Conservation (phyloP, 2,113 vertebrate species). For the Muscicapa adusta region DNA sequence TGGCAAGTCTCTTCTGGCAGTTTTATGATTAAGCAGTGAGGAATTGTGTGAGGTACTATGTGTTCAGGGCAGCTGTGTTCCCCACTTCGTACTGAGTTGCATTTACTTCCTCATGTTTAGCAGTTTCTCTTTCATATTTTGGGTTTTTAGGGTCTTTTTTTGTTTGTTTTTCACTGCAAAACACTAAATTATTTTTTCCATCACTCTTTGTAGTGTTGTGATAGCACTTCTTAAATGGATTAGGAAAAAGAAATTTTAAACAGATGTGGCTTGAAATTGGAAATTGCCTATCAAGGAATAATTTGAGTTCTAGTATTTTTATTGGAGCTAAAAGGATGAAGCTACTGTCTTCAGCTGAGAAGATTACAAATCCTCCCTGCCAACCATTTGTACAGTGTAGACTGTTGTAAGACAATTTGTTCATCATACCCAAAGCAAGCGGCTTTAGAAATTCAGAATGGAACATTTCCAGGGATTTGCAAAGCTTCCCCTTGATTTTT, state of each 20-base stretch:
- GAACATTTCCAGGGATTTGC: conserved; percentile 11
- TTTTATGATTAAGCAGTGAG: background rate
- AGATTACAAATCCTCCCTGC: background rate
- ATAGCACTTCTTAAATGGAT: background rate
- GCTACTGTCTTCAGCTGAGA: background rate
- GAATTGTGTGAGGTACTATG: background rate
- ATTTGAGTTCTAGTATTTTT: background rate
- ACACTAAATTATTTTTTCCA: background rate
- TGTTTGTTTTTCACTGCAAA: background rate
- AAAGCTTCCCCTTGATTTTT: background rate
- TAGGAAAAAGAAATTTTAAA: background rate
- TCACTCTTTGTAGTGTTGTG: background rate
- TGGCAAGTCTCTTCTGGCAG: background rate
- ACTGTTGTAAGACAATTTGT: conserved; percentile 13
- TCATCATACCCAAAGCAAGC: background rate
- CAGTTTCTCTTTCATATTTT: background rate
- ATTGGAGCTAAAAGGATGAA: background rate
- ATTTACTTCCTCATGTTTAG: background rate
- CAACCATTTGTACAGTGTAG: background rate
- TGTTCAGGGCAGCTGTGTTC: background rate
- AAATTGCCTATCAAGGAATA: background rate
- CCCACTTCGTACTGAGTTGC: background rate
- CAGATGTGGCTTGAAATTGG: background rate
- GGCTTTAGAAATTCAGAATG: background rate
- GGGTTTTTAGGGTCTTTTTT: background rate